Evolutionary conservation across 2,888 invertebrate species (phyloP).

Genomic region (Agrenia bidenticulata): DNA sequence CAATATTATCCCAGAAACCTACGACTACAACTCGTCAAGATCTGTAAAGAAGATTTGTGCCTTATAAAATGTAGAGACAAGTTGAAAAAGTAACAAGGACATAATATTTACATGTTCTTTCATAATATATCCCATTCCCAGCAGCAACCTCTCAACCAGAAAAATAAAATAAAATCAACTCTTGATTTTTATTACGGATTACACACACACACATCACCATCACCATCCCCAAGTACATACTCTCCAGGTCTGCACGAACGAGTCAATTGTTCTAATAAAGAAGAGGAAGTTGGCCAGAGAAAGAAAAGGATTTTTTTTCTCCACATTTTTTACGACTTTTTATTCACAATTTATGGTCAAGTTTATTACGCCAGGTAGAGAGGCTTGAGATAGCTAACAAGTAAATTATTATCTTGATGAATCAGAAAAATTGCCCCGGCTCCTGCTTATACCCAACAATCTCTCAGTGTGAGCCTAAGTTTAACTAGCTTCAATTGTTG

Average conservation of each 20-base stretch:
- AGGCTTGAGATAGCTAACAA: slow-evolving; percentile 15
- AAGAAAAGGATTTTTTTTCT: too few relatives aligned
- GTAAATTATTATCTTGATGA: slow-evolving; percentile 21
- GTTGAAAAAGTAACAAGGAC: not conserved
- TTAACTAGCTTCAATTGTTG: too few relatives aligned
- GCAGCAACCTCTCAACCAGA: not conserved
- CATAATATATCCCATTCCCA: not conserved
- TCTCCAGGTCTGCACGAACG: too few relatives aligned
- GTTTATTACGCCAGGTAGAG: slow-evolving; percentile 10
- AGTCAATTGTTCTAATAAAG: slow-evolving; percentile 24
- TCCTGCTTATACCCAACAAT: not conserved
- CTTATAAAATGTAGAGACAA: too few relatives aligned
- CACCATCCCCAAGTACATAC: too few relatives aligned
- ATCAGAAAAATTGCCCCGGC: slow-evolving; percentile 15
- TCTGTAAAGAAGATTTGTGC: too few relatives aligned
- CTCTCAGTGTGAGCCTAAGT: too few relatives aligned
- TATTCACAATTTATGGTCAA: slow-evolving; percentile 20
- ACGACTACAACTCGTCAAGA: too few relatives aligned
- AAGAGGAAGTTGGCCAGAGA: slow-evolving; percentile 8
- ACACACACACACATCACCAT: too few relatives aligned
- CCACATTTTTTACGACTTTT: slow-evolving; percentile 9
- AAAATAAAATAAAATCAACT: not conserved
- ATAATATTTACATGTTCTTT: not conserved
- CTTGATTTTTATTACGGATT: not conserved
- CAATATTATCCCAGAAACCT: too few relatives aligned